Base-by-base conservation (phyloP, 37 sponge, comb jelly and placozoan genomes). In the Corticium candelabrum region DNA sequence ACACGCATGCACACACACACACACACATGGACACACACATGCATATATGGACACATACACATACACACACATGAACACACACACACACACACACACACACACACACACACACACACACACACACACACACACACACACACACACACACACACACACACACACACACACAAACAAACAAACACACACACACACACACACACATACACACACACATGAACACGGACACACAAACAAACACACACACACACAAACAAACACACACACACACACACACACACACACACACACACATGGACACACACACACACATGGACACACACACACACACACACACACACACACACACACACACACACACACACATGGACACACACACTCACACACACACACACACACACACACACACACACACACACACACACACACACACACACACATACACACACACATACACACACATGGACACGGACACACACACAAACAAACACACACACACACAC, bases 171-270 rank as follows among this genome's bases (percentile, higher is more conserved):
- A n/a, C n/a, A n/a, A n/a, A n/a, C n/a, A n/a, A n/a, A n/a, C n/a
- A n/a, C n/a, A n/a, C n/a, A n/a, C 56, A 43, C 56, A 43, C 56
- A 43, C 56, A 43, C 56, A 43, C 56, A 43, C 56, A 43, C 56
- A 43, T 11, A 43, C 56, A 43, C 56, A 43, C 56, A 43, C 56
- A 43, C 56, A 43, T 11, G 11, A 5, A 43, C n/a, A n/a, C n/a
- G n/a, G n/a, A n/a, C n/a, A n/a, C n/a, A n/a, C n/a, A n/a, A n/a
- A n/a, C n/a, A n/a, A n/a, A n/a, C n/a, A n/a, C n/a, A n/a, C n/a
- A n/a, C n/a, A n/a, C n/a, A n/a, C n/a, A n/a, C n/a, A n/a, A n/a
- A n/a, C n/a, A n/a, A n/a, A n/a, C n/a, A n/a, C n/a, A n/a, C n/a
- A n/a, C n/a, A n/a, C n/a, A n/a, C n/a, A n/a, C n/a, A n/a, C n/a